Percentiles rank a stretch among this genome's conserved stretches.
phyloP scores from a whole-genome alignment of 2,888 invertebrate species.

The Caprella mutica region DNA sequence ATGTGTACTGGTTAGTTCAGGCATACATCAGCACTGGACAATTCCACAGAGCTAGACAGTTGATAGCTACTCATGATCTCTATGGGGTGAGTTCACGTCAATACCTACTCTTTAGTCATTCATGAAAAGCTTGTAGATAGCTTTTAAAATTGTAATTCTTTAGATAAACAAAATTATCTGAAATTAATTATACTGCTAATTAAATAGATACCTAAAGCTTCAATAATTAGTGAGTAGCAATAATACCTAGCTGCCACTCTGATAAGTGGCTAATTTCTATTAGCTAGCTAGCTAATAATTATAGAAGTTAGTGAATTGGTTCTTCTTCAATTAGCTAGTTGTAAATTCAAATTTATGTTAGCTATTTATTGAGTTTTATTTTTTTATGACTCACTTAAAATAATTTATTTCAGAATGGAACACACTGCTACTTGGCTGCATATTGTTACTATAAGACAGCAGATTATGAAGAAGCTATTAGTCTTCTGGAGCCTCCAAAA shows the following conservation, averaged over 20 bases:
- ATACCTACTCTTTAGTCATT: background rate
- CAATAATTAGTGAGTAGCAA: no score
- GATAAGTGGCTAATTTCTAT: no score
- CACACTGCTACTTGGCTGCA: constrained; percentile 73
- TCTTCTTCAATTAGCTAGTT: no score
- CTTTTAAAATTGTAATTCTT: no score
- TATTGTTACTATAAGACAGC: constrained; percentile 71
- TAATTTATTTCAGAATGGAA: constrained; percentile 48
- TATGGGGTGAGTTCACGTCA: no score
- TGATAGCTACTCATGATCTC: constrained; percentile 42
- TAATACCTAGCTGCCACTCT: no score
- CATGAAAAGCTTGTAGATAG: no score
- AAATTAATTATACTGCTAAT: background rate
- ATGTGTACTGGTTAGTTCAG: constrained; percentile 79
- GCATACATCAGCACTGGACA: constrained; percentile 79
- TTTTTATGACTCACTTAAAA: background rate
- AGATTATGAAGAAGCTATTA: constrained; percentile 69
- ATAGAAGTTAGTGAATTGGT: no score
- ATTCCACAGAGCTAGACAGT: constrained; percentile 72
- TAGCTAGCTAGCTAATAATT: no score
- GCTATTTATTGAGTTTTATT: no score
- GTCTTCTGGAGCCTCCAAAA: constrained; percentile 53
- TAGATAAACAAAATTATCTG: background rate
- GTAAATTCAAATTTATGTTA: no score
- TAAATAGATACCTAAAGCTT: background rate